phyloP scores from a whole-genome alignment of 2,888 invertebrate species.

The Drosophila prolongata region DNA sequence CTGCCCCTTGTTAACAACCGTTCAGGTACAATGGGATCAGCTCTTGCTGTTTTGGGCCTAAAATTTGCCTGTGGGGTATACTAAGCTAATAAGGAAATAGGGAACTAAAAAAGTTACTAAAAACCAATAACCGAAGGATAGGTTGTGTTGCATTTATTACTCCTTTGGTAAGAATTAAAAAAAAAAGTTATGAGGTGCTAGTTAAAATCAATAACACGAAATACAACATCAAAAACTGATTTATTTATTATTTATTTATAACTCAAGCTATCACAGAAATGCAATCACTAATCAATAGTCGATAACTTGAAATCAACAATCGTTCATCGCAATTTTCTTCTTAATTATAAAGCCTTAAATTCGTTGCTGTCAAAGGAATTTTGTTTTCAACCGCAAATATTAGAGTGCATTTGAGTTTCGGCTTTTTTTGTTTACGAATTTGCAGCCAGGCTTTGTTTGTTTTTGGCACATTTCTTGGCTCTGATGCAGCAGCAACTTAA shows the following conservation, averaged over 20 bases:
- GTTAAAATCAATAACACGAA: no score
- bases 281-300: no score
- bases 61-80: conserved; percentile 4
- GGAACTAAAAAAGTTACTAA: not conserved
- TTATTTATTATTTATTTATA: no score
- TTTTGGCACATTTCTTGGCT: conserved; percentile 51
- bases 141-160: not conserved
- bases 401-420: conserved; percentile 15
- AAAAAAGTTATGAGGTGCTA: no score
- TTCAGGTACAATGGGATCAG: conserved; percentile 73
- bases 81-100: not conserved
- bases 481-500: conserved; percentile 65
- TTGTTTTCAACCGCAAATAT: not conserved
- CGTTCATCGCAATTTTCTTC: no score
- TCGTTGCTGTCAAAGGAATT: not conserved
- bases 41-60: conserved; percentile 46
- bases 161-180: no score
- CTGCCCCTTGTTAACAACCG: conserved; percentile 72
- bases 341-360: no score
- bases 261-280: no score
- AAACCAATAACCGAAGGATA: not conserved
- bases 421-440: not conserved
- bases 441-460: conserved; percentile 37
- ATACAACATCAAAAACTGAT: no score
- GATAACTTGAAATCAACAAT: no score